A percentile compares a stretch with the other conserved stretches of the same genome.
These are phyloP conservation scores for Leuciscus idus DNA, from an alignment of 2,113 vertebrate species.

Conservation along the genomic window DNA sequence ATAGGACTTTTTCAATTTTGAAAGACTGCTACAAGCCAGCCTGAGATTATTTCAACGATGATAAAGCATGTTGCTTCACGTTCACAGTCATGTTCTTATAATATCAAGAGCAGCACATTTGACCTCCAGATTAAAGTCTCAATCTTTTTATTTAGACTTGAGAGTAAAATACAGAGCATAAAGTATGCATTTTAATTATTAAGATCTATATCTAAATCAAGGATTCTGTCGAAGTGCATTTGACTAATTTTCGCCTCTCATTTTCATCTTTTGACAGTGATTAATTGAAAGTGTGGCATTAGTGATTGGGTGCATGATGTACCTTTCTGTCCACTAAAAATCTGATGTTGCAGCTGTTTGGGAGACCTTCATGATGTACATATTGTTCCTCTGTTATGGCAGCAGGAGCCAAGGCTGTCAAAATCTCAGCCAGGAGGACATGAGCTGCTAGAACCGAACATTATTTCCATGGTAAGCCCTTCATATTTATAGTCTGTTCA, in stretches of 20 bases:
- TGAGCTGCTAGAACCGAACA: background rate
- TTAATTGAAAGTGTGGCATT: background rate
- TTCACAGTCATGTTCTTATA: background rate
- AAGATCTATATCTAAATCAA: background rate
- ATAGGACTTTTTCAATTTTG: background rate
- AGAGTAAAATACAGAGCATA: background rate
- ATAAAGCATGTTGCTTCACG: background rate
- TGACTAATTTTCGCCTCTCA: background rate
- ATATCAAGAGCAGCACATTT: background rate
- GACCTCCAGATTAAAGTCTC: background rate
- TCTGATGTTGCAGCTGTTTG: conserved; percentile 20
- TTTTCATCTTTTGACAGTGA: conserved; percentile 4
- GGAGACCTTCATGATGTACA: conserved; percentile 36
- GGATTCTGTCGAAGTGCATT: background rate
- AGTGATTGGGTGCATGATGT: background rate
- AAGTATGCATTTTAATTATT: background rate
- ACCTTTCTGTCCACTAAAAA: background rate
- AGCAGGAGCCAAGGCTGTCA: conserved; percentile 36
- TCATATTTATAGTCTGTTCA: background rate
- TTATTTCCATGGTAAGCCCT: background rate
- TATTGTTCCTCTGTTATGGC: conserved; percentile 35
- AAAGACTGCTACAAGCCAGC: background rate
- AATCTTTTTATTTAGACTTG: background rate
- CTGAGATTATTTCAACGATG: background rate
- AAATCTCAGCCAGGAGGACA: background rate